phyloP scores from a whole-genome alignment of 2,113 vertebrate genomes.

The Cavia aperea region DNA sequence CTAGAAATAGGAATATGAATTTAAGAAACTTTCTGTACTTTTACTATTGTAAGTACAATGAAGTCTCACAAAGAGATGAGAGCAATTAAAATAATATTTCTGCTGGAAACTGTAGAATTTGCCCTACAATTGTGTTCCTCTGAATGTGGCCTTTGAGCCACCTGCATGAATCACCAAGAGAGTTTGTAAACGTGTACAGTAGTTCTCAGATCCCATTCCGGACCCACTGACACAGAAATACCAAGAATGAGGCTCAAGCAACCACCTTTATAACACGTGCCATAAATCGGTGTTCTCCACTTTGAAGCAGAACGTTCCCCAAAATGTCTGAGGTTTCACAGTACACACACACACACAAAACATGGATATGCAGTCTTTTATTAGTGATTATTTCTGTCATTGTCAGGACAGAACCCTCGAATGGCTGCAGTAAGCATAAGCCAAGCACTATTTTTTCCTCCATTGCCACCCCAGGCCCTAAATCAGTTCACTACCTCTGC shows the following conservation, averaged over 20 bases:
- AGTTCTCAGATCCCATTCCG: neutral
- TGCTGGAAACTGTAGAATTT: neutral
- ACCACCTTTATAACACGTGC: neutral
- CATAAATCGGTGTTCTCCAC: neutral
- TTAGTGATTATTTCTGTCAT: neutral
- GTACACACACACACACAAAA: neutral
- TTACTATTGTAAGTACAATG: neutral
- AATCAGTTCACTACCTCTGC: neutral
- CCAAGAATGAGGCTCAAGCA: neutral
- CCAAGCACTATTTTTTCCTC: neutral
- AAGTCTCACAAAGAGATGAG: neutral
- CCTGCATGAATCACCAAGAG: neutral
- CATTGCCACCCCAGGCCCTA: neutral
- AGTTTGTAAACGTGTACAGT: neutral
- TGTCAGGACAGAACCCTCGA: neutral
- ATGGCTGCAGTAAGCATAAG: neutral
- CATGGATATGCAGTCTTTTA: neutral
- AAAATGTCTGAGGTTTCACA: neutral
- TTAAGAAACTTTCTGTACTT: conserved; percentile 16
- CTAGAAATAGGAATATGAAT: neutral
- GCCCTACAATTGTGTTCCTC: neutral
- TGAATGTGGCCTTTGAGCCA: neutral
- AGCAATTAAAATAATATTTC: neutral
- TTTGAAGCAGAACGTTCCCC: neutral
- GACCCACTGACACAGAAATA: neutral